These are phyloP conservation scores for Metacarcinus magister DNA, from an alignment of 2,888 invertebrate genomes.

Conservation along the genomic window DNA sequence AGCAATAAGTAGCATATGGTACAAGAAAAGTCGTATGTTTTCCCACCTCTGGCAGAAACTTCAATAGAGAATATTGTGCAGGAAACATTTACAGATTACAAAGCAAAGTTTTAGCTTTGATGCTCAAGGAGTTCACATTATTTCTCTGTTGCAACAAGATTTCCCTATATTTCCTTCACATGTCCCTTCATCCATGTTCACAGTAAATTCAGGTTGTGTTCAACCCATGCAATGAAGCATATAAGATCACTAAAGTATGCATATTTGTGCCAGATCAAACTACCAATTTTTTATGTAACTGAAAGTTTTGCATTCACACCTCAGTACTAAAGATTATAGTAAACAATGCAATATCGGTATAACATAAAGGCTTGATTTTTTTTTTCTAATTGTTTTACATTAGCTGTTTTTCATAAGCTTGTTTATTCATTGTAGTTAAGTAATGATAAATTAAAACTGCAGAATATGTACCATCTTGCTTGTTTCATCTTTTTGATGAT, in stretches of 20 bases:
- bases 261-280: not conserved
- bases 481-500: not conserved
- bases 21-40: not conserved
- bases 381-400: not conserved
- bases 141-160: not conserved
- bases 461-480: not conserved
- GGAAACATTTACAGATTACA: not conserved
- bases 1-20: not conserved
- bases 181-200: not conserved
- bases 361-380: not conserved
- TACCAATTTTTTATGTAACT: not conserved
- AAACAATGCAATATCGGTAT: not conserved
- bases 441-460: not conserved
- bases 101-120: not conserved
- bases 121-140: not conserved
- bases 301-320: not conserved
- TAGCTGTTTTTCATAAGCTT: not conserved
- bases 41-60: not conserved
- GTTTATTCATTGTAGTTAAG: not conserved
- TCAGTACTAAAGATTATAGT: too few relatives aligned
- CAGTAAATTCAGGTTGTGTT: slow-evolving; percentile 12
- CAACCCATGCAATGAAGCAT: not conserved
- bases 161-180: not conserved
- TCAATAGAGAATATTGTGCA: not conserved
- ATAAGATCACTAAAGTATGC: not conserved